A percentile compares a stretch with the other conserved stretches of the same genome.
Conservation (phyloP, 2,888 invertebrate genomes). For the Nysson spinosus region DNA sequence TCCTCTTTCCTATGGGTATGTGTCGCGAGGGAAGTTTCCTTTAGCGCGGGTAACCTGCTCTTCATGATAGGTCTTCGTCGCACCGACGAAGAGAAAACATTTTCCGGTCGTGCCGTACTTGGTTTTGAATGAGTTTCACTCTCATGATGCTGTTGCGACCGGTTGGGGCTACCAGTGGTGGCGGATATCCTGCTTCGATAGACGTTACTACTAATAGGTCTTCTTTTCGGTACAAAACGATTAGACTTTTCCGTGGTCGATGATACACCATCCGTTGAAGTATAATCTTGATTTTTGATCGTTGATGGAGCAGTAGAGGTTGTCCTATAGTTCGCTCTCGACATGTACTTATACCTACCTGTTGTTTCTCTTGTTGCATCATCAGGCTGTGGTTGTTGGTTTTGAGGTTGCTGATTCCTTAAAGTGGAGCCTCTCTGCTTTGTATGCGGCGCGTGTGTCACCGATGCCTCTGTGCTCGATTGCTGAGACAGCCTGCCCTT, state of each 20-base stretch:
- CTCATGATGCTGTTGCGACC: conserved; percentile 28
- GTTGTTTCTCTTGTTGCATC: conserved; percentile 56
- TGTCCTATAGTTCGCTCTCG: conserved; percentile 64
- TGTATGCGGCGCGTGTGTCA: conserved; percentile 17
- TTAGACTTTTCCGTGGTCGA: conserved; percentile 63
- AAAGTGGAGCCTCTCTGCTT: conserved; percentile 37
- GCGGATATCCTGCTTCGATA: conserved; percentile 68
- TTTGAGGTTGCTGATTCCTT: conserved; percentile 20
- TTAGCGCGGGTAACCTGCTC: conserved; percentile 46
- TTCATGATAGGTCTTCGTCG: conserved; percentile 66
- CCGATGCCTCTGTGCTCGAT: conserved; percentile 54
- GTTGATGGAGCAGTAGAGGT: conserved; percentile 55
- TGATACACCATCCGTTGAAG: conserved; percentile 11
- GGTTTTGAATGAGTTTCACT: conserved; percentile 41
- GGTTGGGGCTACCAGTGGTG: conserved; percentile 22
- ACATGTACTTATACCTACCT: conserved; percentile 70
- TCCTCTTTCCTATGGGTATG: conserved; percentile 67
- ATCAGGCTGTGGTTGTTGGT: conserved; percentile 22
- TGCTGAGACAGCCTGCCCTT: conserved; percentile 61
- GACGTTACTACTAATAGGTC: conserved; percentile 61
- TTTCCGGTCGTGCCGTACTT: conserved; percentile 65
- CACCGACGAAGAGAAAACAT: conserved; percentile 66
- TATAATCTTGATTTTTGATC: conserved; percentile 26
- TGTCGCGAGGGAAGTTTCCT: conserved; percentile 49
- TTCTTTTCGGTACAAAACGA: conserved; percentile 68